phyloP scores from a whole-genome alignment of 2,113 vertebrate genomes.

The Loxodonta africana region DNA sequence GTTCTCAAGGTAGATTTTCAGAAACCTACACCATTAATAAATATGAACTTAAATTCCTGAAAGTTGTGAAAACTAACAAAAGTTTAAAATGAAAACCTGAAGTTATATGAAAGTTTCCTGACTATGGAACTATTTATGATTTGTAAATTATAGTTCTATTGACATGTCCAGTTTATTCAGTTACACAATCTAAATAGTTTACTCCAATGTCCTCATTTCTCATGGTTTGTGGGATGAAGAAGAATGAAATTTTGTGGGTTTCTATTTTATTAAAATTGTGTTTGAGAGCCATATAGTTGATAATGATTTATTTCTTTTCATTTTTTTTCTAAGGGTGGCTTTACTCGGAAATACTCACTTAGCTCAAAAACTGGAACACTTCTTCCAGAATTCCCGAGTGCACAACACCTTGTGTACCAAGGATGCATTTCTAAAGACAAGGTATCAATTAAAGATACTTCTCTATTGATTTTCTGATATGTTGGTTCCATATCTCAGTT shows the following conservation, averaged over 20 bases:
- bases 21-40: conserved; percentile 19
- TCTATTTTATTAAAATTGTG: conserved; percentile 21
- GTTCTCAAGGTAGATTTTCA: neutral
- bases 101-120: neutral
- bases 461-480: conserved; percentile 81
- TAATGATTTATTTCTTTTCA: conserved; percentile 62
- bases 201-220: neutral
- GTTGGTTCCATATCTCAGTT: conserved; percentile 81
- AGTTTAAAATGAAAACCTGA: conserved; percentile 39
- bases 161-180: neutral
- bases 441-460: conserved; percentile 88
- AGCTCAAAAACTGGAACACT: conserved; percentile 99
- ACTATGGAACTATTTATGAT: neutral
- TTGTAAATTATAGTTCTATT: neutral
- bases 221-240: neutral
- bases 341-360: conserved; percentile 98
- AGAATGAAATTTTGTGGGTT: neutral
- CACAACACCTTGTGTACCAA: conserved; percentile 96
- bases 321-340: conserved; percentile 93
- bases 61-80: conserved; percentile 15
- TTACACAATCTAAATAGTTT: neutral
- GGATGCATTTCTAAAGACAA: conserved; percentile 96
- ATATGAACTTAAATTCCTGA: conserved; percentile 41
- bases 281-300: conserved; percentile 8
- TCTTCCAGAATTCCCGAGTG: conserved; percentile 97